Base-by-base conservation (phyloP, 2,797 vertebrate genomes). In the Kryptopterus vitreolus region DNA sequence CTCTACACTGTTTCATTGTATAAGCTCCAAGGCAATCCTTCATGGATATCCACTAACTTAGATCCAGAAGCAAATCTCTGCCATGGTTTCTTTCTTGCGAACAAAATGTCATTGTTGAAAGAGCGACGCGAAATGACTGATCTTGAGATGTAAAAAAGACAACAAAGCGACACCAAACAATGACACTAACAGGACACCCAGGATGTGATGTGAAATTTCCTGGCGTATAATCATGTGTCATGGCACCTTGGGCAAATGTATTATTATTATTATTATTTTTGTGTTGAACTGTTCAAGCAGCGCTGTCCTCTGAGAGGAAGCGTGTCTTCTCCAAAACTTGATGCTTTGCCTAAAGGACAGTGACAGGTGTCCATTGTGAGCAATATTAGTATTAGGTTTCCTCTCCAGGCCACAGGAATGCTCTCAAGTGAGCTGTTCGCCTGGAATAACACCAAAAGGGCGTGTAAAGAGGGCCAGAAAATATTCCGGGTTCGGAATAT, bases 221-320 rank as follows among this genome's bases (percentile, higher is more conserved):
- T 55, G 53, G 15, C 26, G 13, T 68, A 72, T 22, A 43, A 77
- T 77, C 65, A 43, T 20, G n/a, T 73, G 20, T 53, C 77, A 38
- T 63, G 24, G 72, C 48, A 77, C 74, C 77, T 77, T 48, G 85
- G 82, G 87, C 68, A 2, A 68, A 29, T n/a, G n/a, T n/a, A n/a
- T n/a, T n/a, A n/a, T n/a, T n/a, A n/a, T n/a, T n/a, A n/a, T n/a
- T n/a, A n/a, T n/a, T n/a, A n/a, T 43, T 46, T 61, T 85, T 80
- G 76, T 61, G 75, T 33, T 57, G 52, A n/a, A n/a, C 66, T 83
- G 70, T 82, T 79, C 48, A 71, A 24, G 22, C 6, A 31, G 48
- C 26, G n/a, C 11, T 48, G n/a, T 57, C 8, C 38, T 55, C 26
- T 4, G 3, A 55, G 66, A 46, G 2, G n/a, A n/a, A 35, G 29